phyloP scores from a whole-genome alignment of 2,888 invertebrate genomes.

The Smittia sp. region DNA sequence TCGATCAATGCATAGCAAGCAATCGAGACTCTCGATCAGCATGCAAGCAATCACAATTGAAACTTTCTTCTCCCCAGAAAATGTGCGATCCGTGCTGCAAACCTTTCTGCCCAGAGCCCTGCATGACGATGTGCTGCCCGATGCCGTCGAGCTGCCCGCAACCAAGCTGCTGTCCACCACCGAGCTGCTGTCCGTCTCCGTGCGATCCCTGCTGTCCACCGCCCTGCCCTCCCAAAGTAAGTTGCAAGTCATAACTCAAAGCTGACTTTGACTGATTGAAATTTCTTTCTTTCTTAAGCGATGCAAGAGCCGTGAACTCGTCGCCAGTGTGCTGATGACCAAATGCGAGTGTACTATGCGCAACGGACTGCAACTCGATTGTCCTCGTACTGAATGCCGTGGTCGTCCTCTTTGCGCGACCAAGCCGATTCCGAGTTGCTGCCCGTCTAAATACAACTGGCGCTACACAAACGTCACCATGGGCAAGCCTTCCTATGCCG shows the following conservation, averaged over 20 bases:
- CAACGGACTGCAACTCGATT: conserved; percentile 62
- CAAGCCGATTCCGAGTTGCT: conserved; percentile 55
- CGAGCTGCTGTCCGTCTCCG: conserved; percentile 39
- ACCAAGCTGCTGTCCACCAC: background rate
- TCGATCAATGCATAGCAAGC: no score
- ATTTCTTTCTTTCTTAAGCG: conserved; percentile 43
- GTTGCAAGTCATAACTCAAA: no score
- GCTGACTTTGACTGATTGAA: background rate
- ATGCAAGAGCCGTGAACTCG: conserved; percentile 58
- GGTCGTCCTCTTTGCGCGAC: conserved; percentile 56
- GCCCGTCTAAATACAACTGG: conserved; percentile 51
- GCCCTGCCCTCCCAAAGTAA: conserved; percentile 44
- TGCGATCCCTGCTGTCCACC: conserved; percentile 47
- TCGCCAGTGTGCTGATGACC: conserved; percentile 56
- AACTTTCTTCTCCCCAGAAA: background rate
- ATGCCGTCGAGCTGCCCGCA: conserved; percentile 6
- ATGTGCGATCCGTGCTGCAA: conserved; percentile 43
- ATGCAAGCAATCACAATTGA: background rate
- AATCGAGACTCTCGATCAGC: no score
- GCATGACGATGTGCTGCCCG: conserved; percentile 45
- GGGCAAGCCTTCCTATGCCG: conserved; percentile 41
- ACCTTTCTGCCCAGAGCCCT: conserved; percentile 46
- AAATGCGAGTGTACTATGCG: conserved; percentile 60
- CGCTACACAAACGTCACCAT: conserved; percentile 47
- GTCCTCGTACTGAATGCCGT: conserved; percentile 57